These are phyloP conservation scores for Heteronetta atricapilla DNA, from an alignment of 2,113 vertebrate genomes.

Conservation along the genomic window DNA sequence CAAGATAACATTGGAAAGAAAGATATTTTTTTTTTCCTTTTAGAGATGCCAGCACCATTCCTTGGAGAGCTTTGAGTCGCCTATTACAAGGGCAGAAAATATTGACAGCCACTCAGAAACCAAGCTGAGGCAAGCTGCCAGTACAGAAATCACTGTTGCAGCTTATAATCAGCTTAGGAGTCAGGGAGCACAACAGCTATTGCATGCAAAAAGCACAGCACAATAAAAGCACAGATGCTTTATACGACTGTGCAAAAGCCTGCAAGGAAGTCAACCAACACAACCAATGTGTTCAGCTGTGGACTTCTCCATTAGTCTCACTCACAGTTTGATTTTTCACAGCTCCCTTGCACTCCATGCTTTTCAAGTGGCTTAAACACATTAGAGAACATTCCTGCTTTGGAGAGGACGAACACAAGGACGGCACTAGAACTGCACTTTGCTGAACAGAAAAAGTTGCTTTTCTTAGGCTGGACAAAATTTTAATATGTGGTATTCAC, in stretches of 20 bases:
- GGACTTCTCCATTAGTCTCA: background rate
- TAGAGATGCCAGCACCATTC: background rate
- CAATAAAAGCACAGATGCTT: background rate
- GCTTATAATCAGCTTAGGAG: background rate
- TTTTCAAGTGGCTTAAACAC: background rate
- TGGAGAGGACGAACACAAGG: background rate
- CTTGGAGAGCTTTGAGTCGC: background rate
- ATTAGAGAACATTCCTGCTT: background rate
- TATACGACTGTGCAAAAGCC: background rate
- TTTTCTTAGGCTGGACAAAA: background rate
- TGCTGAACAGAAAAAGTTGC: background rate
- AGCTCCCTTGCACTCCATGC: background rate
- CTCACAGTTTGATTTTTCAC: background rate
- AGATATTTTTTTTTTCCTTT: background rate
- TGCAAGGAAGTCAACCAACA: background rate
- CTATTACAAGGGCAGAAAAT: background rate
- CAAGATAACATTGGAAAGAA: background rate
- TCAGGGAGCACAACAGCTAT: background rate
- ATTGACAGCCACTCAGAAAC: background rate
- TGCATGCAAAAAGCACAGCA: background rate
- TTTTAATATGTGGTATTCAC: background rate
- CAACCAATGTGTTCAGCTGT: background rate
- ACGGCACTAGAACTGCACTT: background rate
- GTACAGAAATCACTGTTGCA: background rate
- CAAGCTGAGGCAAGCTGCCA: background rate